These are phyloP conservation scores for Diglossa brunneiventris DNA, from an alignment of 2,113 vertebrate species.

Conservation along the genomic window DNA sequence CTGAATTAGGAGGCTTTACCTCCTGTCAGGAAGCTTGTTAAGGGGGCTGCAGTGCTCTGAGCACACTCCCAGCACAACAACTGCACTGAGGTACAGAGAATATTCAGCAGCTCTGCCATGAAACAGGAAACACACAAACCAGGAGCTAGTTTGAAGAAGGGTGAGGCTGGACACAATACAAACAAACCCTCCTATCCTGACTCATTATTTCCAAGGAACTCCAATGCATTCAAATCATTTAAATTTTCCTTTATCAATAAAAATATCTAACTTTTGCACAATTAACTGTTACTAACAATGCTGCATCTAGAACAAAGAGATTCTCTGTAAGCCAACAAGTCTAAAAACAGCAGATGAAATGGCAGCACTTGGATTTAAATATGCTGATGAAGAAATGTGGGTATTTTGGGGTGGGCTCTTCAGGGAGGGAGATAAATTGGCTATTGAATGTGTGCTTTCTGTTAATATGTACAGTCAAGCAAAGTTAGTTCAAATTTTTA, in stretches of 20 bases:
- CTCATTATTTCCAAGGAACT: slow-evolving; percentile 30
- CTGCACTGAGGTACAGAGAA: neutral
- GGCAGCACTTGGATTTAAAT: neutral
- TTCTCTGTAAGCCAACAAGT: neutral
- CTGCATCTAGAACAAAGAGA: neutral
- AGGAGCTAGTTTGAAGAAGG: neutral
- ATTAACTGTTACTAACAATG: neutral
- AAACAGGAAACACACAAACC: neutral
- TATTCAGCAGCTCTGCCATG: neutral
- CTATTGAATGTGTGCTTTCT: neutral
- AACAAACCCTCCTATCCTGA: neutral
- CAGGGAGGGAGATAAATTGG: neutral
- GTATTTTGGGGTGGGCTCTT: neutral
- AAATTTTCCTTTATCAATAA: neutral
- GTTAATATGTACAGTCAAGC: neutral
- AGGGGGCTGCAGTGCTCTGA: neutral
- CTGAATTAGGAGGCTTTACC: neutral
- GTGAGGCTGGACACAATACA: slow-evolving; percentile 1
- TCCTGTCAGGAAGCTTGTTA: neutral
- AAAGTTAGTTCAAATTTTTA: neutral
- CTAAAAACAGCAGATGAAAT: neutral
- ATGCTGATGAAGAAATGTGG: neutral
- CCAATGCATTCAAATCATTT: neutral
- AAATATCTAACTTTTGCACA: neutral
- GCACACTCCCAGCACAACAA: rapidly evolving